Conservation (phyloP, 2,888 invertebrate species). For the Anarsia innoxiella region DNA sequence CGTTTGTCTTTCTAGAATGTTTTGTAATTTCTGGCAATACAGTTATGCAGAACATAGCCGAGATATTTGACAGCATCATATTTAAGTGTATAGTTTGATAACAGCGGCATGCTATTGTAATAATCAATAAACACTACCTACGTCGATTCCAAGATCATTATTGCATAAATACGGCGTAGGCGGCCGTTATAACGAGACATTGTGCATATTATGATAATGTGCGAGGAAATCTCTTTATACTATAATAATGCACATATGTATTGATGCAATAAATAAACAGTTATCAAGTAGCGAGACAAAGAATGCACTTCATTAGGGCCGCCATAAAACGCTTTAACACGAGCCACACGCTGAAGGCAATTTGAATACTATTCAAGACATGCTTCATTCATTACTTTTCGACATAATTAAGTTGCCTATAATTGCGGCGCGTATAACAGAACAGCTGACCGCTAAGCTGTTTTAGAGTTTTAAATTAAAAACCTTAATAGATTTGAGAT, state of each 20-base stretch:
- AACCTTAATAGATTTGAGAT: neutral
- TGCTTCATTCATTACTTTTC: constrained; percentile 20
- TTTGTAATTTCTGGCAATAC: too few relatives aligned
- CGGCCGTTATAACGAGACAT: constrained; percentile 49
- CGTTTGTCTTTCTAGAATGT: too few relatives aligned
- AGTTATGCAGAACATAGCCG: too few relatives aligned
- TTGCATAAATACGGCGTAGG: constrained; percentile 49
- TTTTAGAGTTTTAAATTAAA: constrained; percentile 19
- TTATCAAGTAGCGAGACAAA: constrained; percentile 53
- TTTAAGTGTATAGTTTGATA: constrained; percentile 3
- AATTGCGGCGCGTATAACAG: constrained; percentile 19
- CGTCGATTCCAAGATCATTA: constrained; percentile 66
- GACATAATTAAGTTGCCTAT: constrained; percentile 50
- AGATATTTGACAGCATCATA: too few relatives aligned
- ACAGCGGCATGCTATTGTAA: constrained; percentile 21
- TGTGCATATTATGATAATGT: constrained; percentile 57
- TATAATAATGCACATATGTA: constrained; percentile 33
- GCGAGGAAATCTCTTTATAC: constrained; percentile 32
- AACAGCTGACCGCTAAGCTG: constrained; percentile 27
- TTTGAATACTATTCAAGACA: constrained; percentile 44
- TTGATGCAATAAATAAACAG: constrained; percentile 44
- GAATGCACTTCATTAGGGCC: constrained; percentile 53
- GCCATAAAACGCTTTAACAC: constrained; percentile 45
- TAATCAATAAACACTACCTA: constrained; percentile 62
- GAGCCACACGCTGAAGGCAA: constrained; percentile 34